Evolutionary conservation across 2,888 invertebrate species (phyloP).

Genomic region (Drosophila greeni): DNA sequence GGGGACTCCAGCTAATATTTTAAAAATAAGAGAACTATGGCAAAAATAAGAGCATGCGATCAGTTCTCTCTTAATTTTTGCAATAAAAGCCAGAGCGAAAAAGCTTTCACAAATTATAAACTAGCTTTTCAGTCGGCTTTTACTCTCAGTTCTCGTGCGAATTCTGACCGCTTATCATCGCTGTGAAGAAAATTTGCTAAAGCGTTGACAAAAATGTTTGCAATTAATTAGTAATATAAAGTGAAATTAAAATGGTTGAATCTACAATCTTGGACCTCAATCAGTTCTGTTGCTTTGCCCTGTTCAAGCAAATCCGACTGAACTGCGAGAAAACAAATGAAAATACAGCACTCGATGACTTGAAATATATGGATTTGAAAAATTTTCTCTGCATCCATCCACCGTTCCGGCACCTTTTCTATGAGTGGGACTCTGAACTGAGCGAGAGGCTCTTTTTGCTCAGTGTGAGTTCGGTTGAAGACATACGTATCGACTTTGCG

Average conservation of each 20-base stretch:
- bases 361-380: slow-evolving; percentile 4
- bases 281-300: slow-evolving; percentile 5
- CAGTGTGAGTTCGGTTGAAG: background rate
- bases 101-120: background rate
- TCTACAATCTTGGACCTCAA: background rate
- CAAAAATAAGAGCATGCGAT: background rate
- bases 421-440: background rate
- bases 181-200: too few species aligned
- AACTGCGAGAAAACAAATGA: slow-evolving; percentile 2
- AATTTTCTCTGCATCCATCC: background rate
- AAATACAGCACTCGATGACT: background rate
- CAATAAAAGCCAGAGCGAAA: background rate
- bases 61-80: background rate
- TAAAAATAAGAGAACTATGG: background rate
- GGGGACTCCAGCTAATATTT: background rate
- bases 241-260: background rate
- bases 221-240: background rate
- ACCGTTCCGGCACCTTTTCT: background rate
- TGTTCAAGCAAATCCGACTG: slow-evolving; percentile 2
- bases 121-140: background rate
- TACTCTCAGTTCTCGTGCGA: background rate
- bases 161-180: background rate
- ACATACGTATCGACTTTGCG: slow-evolving; percentile 4
- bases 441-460: background rate
- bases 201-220: too few species aligned